Conservation (phyloP, 1,140 invertebrate genomes). For the Drosophila mayri region DNA sequence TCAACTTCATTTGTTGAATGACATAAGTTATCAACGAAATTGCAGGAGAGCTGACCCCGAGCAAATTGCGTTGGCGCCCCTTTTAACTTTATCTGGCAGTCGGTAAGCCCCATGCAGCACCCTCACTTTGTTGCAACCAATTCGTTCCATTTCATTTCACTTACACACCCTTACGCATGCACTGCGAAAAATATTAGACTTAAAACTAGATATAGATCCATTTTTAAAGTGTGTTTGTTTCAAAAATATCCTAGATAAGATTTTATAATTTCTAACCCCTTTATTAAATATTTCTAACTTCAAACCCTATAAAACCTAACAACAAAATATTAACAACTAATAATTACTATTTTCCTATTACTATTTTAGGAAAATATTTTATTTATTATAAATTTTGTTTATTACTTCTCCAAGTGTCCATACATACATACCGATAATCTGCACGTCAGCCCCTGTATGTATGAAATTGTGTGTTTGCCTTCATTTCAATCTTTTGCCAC, state of each 20-base stretch:
- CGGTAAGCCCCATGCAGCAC: conserved; percentile 56
- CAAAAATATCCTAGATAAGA: no score
- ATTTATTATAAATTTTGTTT: neutral
- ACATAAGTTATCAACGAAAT: conserved; percentile 81
- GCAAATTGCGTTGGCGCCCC: conserved; percentile 76
- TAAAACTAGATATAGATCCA: no score
- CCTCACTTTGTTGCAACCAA: conserved; percentile 54
- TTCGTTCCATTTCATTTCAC: conserved; percentile 81
- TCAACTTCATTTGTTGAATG: conserved; percentile 82
- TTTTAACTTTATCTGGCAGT: conserved; percentile 70
- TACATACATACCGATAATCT: conserved; percentile 61
- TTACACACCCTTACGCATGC: conserved; percentile 52
- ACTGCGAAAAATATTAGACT: neutral
- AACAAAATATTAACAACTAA: no score
- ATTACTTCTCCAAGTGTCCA: conserved; percentile 1
- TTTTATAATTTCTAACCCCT: no score
- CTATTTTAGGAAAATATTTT: neutral
- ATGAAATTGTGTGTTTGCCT: conserved; percentile 58
- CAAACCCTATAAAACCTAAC: no score
- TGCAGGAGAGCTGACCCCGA: conserved; percentile 73
- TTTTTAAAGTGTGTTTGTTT: no score
- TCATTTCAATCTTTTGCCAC: conserved; percentile 82
- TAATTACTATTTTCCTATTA: no score
- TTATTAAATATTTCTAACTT: no score
- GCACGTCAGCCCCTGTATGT: conserved; percentile 48